phyloP scores from a whole-genome alignment of 2,113 vertebrate species.

The Pristiophorus japonicus region DNA sequence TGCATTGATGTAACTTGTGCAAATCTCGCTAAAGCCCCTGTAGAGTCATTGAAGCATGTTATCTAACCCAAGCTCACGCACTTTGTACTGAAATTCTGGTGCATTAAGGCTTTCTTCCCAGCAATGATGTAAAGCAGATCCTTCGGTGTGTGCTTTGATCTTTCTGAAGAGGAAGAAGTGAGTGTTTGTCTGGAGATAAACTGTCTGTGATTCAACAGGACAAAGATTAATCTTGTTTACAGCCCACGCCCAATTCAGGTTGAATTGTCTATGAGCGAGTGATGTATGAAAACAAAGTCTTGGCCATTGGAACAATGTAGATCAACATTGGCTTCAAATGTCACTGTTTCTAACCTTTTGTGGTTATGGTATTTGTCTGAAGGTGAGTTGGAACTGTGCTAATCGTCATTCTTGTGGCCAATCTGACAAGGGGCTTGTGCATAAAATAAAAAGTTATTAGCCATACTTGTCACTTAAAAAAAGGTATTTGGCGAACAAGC shows the following conservation, averaged over 20 bases:
- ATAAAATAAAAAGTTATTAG: neutral
- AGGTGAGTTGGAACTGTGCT: neutral
- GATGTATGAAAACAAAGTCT: neutral
- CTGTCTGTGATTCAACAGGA: neutral
- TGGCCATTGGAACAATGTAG: neutral
- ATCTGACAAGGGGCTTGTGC: neutral
- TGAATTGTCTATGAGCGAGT: neutral
- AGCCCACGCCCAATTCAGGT: neutral
- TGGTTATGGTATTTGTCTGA: neutral
- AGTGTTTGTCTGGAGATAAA: conserved; percentile 1
- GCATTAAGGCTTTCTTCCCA: neutral
- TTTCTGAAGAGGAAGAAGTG: neutral
- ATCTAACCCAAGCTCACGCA: neutral
- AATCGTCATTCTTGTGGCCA: neutral
- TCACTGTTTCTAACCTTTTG: neutral
- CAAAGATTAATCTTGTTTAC: conserved; percentile 10
- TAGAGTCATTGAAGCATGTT: too few relatives aligned
- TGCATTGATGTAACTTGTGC: too few relatives aligned
- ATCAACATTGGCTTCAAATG: neutral
- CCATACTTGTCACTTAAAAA: neutral
- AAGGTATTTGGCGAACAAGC: neutral
- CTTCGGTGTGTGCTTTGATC: neutral
- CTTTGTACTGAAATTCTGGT: neutral
- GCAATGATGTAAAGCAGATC: conserved; percentile 6
- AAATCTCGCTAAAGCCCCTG: too few relatives aligned